Base-by-base conservation (phyloP, 1,140 invertebrate species). In the Lepidurus couesii region DNA sequence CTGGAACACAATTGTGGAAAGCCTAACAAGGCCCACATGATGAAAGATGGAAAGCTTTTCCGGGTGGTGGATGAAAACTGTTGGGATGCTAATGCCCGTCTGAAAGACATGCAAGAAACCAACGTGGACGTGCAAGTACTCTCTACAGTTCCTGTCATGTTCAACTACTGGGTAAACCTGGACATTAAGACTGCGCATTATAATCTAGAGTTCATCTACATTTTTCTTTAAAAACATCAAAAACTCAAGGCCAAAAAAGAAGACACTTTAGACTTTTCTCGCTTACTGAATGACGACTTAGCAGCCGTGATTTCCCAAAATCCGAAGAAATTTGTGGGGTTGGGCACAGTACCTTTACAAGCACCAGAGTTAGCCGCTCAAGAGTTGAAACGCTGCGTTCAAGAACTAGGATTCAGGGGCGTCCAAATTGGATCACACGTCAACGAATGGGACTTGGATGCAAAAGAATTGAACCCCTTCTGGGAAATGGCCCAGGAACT, bases 101-200 rank as follows among this genome's bases (percentile, higher is more conserved):
- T 88, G 24, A 47, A 74, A 34, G 87, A 89, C 26, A 88, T 88
- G 87, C 84, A 90, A 80, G 79, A 81, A 26, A 87, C 85, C 79
- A 85, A 87, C 78, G 88, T 90, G 7, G 83, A 84, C 76, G 86
- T 89, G 0, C 90, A 90, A 82, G 88, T 86, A 7, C 83, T 90
- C 47, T 90, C 89, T n/a, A 90, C 89, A 1, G 89, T 90, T 5
- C 89, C 90, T 13, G 89, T 90, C 13, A 90, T 90, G 89, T 90
- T 90, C 82, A 88, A 84, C 80, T 90, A 90, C 82, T 90, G 89
- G 88, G 88, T 88, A 83, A 82, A 83, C 82, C n/a, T 26, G 10
- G 43, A 24, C 73, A 78, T 77, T 82, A 73, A 44, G 47, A 47
- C 74, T 78, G 6, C 76, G 16, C 34, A 11, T 74, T 1, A 26